These are phyloP conservation scores for Ptychochromis oligacanthus DNA, from an alignment of 2,113 vertebrate genomes.

Conservation along the genomic window DNA sequence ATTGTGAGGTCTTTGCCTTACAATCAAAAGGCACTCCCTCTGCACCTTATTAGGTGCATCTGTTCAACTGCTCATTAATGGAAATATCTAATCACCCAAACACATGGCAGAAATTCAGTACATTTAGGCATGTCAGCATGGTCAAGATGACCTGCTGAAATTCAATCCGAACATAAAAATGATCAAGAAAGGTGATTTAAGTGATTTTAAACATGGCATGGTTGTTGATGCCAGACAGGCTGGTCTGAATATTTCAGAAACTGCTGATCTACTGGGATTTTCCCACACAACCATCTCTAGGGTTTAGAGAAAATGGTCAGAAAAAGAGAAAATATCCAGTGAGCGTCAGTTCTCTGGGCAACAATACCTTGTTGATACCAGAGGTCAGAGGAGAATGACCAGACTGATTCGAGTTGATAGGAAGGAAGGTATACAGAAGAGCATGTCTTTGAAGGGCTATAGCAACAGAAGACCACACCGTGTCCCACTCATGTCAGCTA, in stretches of 20 bases:
- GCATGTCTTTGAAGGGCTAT: neutral
- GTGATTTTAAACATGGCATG: neutral
- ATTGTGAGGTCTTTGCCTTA: neutral
- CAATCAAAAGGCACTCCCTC: neutral
- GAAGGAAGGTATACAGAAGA: neutral
- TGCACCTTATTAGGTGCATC: neutral
- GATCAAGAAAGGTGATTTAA: neutral
- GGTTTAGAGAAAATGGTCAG: neutral
- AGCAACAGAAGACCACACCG: neutral
- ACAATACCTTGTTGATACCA: neutral
- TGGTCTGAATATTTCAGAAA: neutral
- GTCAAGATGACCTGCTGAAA: neutral
- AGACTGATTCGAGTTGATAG: neutral
- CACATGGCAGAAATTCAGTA: neutral
- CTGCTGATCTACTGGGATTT: slow-evolving; percentile 1
- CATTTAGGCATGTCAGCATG: neutral
- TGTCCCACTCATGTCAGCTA: neutral
- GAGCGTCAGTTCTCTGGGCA: neutral
- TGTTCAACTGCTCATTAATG: neutral
- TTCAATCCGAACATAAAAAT: neutral
- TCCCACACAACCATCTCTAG: neutral
- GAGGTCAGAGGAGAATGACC: neutral
- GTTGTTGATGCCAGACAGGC: neutral
- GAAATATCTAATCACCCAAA: slow-evolving; percentile 6
- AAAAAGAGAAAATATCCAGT: neutral